These are phyloP conservation scores for Clupea harengus DNA, from an alignment of 2,113 vertebrate species.

Conservation along the genomic window DNA sequence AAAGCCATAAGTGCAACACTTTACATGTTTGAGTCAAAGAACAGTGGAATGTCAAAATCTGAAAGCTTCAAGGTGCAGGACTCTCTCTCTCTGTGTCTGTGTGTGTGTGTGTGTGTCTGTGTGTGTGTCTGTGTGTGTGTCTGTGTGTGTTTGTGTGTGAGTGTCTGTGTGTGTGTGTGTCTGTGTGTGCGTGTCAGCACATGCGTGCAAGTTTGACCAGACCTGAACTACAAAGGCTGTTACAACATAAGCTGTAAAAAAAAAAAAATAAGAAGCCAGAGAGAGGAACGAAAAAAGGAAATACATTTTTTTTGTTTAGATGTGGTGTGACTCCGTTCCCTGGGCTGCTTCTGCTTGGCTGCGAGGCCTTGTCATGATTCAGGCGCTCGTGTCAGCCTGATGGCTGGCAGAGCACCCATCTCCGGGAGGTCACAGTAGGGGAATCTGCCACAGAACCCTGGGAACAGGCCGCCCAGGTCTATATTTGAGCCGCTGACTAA, in stretches of 20 bases:
- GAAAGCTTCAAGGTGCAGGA: background rate
- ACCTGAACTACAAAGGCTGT: background rate
- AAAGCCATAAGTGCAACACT: background rate
- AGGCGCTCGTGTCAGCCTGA: background rate
- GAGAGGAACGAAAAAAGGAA: background rate
- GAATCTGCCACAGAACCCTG: background rate
- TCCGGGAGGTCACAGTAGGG: background rate
- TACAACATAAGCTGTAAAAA: background rate
- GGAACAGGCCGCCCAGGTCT: background rate
- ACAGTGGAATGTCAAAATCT: background rate
- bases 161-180: no score
- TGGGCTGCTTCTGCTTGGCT: background rate
- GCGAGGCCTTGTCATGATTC: slow-evolving; percentile 1
- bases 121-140: background rate
- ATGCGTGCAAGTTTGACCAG: background rate
- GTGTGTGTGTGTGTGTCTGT: background rate
- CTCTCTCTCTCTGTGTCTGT: background rate
- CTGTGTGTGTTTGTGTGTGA: background rate
- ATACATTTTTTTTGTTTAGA: background rate
- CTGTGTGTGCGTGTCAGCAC: background rate
- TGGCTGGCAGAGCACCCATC: background rate
- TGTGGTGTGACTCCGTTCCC: background rate
- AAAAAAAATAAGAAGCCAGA: background rate
- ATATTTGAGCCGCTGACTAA: background rate
- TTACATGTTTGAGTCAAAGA: background rate